phyloP scores from a whole-genome alignment of 2,888 invertebrate genomes.

The Drosophila peninsularis region DNA sequence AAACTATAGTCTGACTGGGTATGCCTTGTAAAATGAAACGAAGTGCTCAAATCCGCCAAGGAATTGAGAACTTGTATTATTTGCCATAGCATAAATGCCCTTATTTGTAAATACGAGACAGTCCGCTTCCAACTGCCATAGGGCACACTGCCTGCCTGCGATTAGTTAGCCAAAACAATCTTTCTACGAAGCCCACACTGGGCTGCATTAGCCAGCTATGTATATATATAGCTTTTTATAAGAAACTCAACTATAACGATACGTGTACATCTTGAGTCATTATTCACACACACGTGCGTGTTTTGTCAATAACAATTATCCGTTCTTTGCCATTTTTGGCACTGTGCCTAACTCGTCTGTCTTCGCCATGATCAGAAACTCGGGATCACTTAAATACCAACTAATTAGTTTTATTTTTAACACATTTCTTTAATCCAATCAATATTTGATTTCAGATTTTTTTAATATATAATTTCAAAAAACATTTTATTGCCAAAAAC shows the following conservation, averaged over 20 bases:
- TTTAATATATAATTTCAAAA: conserved; percentile 85
- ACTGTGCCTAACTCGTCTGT: conserved; percentile 11
- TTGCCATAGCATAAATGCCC: conserved; percentile 4
- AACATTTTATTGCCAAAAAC: conserved; percentile 84
- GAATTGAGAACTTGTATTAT: conserved; percentile 1
- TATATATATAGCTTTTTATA: not conserved
- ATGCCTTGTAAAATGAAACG: conserved; percentile 7
- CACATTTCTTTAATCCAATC: conserved; percentile 82
- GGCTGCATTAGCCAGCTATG: not conserved
- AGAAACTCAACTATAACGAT: conserved; percentile 2
- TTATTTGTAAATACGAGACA: conserved; percentile 3
- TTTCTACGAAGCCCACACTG: not conserved
- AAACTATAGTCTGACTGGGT: conserved; percentile 19
- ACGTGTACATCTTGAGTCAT: not conserved
- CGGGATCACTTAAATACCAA: conserved; percentile 17
- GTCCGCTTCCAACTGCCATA: conserved; percentile 29
- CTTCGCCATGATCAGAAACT: not conserved
- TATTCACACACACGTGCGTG: not conserved
- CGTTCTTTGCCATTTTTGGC: conserved; percentile 9
- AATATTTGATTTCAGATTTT: conserved; percentile 85
- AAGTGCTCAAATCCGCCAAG: not conserved
- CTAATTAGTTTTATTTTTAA: conserved; percentile 53
- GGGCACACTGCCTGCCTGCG: not conserved
- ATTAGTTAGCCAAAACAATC: conserved; percentile 7
- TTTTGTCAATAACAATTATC: conserved; percentile 12